These are phyloP conservation scores for Montipora efflorescens DNA, from an alignment of 64 coral and sea anemone genomes.

Conservation along the genomic window DNA sequence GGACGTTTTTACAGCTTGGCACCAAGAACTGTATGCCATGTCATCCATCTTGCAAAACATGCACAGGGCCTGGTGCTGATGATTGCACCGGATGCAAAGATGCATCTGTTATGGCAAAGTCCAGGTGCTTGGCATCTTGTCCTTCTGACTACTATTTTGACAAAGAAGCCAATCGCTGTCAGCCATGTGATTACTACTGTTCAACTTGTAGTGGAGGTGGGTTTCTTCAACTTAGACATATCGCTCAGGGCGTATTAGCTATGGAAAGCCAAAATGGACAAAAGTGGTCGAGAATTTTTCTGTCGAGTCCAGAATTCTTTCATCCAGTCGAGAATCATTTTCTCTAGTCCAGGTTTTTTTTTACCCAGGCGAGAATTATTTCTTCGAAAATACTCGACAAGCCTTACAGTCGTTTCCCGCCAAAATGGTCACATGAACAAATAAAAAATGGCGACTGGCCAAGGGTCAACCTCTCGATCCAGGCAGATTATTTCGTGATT, in stretches of 20 bases:
- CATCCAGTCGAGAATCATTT: too few relatives aligned
- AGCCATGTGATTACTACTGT: constrained; percentile 97
- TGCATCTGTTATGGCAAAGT: constrained; percentile 57
- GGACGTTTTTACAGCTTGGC: constrained; percentile 57
- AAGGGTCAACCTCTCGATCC: too few relatives aligned
- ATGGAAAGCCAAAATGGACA: too few relatives aligned
- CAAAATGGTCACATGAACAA: too few relatives aligned
- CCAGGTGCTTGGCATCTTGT: constrained; percentile 74
- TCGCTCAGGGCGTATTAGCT: not conserved
- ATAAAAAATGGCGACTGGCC: too few relatives aligned
- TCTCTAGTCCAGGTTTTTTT: too few relatives aligned
- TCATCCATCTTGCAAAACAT: constrained; percentile 78
- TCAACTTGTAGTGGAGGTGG: constrained; percentile 83
- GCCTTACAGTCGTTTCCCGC: too few relatives aligned
- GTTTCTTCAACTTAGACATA: not conserved
- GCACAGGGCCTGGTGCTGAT: constrained; percentile 64
- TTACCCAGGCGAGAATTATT: too few relatives aligned
- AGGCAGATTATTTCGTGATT: too few relatives aligned
- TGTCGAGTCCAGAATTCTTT: too few relatives aligned
- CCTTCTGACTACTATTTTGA: constrained; percentile 90
- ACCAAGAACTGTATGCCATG: constrained; percentile 76
- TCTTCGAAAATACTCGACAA: too few relatives aligned
- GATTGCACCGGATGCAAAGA: constrained; percentile 76
- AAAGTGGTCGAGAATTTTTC: too few relatives aligned
- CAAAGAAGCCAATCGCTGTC: constrained; percentile 58